Conservation (phyloP, 1,140 invertebrate species). For the Pachypeltis micranthus region DNA sequence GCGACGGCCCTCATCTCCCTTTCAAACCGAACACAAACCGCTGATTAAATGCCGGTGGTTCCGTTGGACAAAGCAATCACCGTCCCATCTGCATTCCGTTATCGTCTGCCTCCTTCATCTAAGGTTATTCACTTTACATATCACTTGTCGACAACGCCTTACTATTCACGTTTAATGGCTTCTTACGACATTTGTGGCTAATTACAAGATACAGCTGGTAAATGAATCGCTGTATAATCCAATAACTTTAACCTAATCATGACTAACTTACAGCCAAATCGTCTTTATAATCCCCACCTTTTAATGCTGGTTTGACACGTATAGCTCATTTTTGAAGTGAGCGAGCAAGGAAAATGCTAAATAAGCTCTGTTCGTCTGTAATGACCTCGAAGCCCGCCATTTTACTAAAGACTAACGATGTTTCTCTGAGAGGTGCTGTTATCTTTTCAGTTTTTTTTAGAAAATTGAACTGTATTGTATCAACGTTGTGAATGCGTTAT, state of each 20-base stretch:
- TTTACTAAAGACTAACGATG: no score
- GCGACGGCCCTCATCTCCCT: background rate
- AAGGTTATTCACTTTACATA: background rate
- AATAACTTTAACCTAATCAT: background rate
- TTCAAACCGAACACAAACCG: background rate
- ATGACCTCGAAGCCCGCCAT: no score
- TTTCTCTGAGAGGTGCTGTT: no score
- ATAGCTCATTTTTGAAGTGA: no score
- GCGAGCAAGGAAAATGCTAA: no score
- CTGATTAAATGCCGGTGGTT: slow-evolving; percentile 2
- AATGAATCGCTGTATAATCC: background rate
- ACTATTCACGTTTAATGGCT: background rate
- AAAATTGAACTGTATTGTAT: no score
- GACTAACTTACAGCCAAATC: background rate
- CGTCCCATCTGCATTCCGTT: slow-evolving; percentile 2
- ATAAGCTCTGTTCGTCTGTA: no score
- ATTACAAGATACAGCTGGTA: background rate
- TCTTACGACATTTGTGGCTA: background rate
- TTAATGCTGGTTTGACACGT: no score
- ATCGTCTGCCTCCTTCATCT: background rate
- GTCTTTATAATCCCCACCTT: background rate
- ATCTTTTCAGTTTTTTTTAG: no score
- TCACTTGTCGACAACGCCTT: no score
- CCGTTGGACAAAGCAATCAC: slow-evolving; percentile 6
- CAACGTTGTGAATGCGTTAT: no score